Evolutionary conservation across 2,113 vertebrate genomes (phyloP).

Genomic region (Hoplias malabaricus): DNA sequence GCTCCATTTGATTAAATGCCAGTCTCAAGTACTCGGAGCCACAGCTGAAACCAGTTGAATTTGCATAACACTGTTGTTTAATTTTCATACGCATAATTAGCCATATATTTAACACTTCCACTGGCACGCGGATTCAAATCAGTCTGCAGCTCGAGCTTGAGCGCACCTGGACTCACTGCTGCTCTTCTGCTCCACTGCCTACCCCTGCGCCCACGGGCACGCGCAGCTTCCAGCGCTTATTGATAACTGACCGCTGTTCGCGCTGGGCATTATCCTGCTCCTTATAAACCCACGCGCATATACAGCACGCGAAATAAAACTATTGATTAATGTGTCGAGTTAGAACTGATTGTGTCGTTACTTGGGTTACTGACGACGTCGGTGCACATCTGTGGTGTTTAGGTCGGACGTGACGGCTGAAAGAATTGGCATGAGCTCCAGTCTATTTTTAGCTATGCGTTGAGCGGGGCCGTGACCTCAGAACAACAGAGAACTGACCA

Average conservation of each 20-base stretch:
- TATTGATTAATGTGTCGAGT: neutral
- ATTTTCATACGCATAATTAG: slow-evolving; percentile 99
- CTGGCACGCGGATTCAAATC: slow-evolving; percentile 82
- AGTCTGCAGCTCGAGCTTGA: slow-evolving; percentile 76
- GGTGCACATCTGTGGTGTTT: neutral
- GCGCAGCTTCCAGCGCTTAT: neutral
- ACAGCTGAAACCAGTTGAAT: slow-evolving; percentile 90
- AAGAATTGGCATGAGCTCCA: neutral
- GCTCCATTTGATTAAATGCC: slow-evolving; percentile 94
- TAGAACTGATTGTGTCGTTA: neutral
- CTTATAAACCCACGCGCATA: neutral
- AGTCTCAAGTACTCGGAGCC: slow-evolving; percentile 88
- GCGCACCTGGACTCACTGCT: slow-evolving; percentile 57
- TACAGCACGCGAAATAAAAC: neutral
- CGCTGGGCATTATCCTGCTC: neutral
- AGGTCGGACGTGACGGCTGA: slow-evolving; percentile 30
- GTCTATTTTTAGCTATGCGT: slow-evolving; percentile 32
- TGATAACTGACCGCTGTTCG: neutral
- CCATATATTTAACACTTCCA: slow-evolving; percentile 97
- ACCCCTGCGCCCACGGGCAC: slow-evolving; percentile 21
- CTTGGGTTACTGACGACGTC: slow-evolving; percentile 1
- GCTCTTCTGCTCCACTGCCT: slow-evolving; percentile 11
- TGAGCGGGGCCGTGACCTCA: slow-evolving; percentile 28
- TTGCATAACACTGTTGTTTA: slow-evolving; percentile 98
- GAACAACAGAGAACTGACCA: slow-evolving; percentile 9